Evolutionary conservation across 2,113 vertebrate genomes (phyloP).

Genomic region (Leuciscus idus): DNA sequence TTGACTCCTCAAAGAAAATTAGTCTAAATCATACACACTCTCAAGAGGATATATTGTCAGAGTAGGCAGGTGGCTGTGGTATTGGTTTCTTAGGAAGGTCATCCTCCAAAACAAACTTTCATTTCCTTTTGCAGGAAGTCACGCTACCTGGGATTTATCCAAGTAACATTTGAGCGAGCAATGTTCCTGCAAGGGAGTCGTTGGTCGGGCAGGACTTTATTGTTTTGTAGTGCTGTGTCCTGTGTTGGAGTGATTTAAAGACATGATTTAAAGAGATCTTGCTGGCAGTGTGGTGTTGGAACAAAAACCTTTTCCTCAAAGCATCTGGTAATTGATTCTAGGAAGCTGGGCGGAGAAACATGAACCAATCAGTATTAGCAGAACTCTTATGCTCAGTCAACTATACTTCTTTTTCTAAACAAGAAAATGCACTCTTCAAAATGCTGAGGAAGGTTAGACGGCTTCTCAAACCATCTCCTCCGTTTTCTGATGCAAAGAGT

Average conservation of each 20-base stretch:
- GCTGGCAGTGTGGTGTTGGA: not conserved
- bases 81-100: conserved; percentile 26
- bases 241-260: conserved; percentile 14
- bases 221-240: conserved; percentile 6
- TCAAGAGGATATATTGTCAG: not conserved
- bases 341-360: not conserved
- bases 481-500: not conserved
- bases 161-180: not conserved
- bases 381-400: conserved; percentile 7
- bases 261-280: conserved; percentile 25
- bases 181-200: conserved; percentile 12
- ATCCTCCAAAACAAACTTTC: conserved; percentile 35
- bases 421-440: not conserved
- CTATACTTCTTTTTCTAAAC: not conserved
- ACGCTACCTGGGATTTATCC: conserved; percentile 9
- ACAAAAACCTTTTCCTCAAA: conserved; percentile 20
- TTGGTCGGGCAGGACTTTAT: not conserved
- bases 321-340: conserved; percentile 28
- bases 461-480: not conserved
- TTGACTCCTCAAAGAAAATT: conserved; percentile 26
- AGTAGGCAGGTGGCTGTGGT: conserved; percentile 23
- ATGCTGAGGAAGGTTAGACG: not conserved
- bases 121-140: conserved; percentile 31
- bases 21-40: conserved; percentile 31
- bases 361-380: conserved; percentile 19